Evolutionary conservation across 1,140 invertebrate genomes (phyloP), one percentile per base, ranked within the genome.

Genomic region (Apis cerana): DNA sequence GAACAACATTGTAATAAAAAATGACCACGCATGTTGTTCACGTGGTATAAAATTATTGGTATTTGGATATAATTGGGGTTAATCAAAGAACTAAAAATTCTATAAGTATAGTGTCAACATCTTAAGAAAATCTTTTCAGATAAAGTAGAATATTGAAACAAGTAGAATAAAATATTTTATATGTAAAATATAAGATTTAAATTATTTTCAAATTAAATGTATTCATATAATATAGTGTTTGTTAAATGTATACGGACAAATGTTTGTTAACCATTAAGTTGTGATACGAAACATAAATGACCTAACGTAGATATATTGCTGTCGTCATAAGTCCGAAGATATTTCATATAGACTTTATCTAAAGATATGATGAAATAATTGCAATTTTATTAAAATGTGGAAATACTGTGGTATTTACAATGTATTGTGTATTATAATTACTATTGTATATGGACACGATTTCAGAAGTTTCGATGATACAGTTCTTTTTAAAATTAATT

Each of bases 401-500:
- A 76, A 59, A 71, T 54, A 83, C 68, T 80, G 48, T 72, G 56
- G 69, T 58, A 67, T 75, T 69, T 89, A 74, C 43, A 84, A 75
- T 75, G 64, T 86, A 69, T 43, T 91, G 19, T 89, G 80, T 21
- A 71, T 71, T 23, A 50, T 84, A 19, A 13, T 85, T 27, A 50
- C 54, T 17, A 12, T 78, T n/a, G 85, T 77, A 15, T 75, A 56
- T 80, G 92, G 85, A 33, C 90, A 95, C 90, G 96, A 97, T 92
- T 95, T 96, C 27, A 96, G 96, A 91, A 96, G 96, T 61, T 97
- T 98, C 89, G 97, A 98, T 93, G 97, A 98, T 94, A 96, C 96
- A 7, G 95, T 98, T 85, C 92, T 97, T 69, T 98, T 97, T 90
- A 96, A 96, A 94, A 96, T 98, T 62, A 96, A 97, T 88, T 98